Conservation (phyloP, 2,113 vertebrate genomes). For the Thryonomys swinderianus region DNA sequence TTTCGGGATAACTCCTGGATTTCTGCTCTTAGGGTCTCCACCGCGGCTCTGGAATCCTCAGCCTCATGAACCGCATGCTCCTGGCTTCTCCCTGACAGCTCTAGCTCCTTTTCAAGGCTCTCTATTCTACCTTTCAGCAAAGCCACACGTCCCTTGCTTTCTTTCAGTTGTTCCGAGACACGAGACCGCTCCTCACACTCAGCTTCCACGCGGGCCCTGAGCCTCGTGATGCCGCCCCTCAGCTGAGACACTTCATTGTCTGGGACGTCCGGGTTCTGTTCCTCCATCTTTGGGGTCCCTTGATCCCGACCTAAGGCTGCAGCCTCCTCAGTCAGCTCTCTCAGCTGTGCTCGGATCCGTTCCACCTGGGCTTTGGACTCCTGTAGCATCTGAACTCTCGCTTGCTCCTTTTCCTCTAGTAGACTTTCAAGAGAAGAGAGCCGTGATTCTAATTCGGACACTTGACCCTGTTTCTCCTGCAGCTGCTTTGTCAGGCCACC, state of each 20-base stretch:
- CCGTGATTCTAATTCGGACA: conserved; percentile 58
- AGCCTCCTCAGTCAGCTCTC: conserved; percentile 78
- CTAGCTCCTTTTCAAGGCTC: conserved; percentile 86
- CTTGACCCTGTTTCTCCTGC: conserved; percentile 59
- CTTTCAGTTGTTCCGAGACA: conserved; percentile 88
- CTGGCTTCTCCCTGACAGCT: conserved; percentile 62
- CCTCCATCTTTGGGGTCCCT: conserved; percentile 55
- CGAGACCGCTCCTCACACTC: conserved; percentile 90
- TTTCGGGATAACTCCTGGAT: conserved; percentile 47
- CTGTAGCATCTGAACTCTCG: conserved; percentile 68
- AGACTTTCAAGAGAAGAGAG: conserved; percentile 55
- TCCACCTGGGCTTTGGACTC: conserved; percentile 74
- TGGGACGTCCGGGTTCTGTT: conserved; percentile 85
- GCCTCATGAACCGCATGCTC: conserved; percentile 20
- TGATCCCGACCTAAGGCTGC: conserved; percentile 78
- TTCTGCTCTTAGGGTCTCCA: conserved; percentile 16
- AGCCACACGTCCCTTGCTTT: conserved; percentile 85
- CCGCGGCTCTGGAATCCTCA: conserved; percentile 43
- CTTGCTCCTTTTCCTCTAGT: conserved; percentile 81
- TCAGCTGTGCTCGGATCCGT: conserved; percentile 86
- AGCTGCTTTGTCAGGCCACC: conserved; percentile 84
- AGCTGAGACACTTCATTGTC: conserved; percentile 88
- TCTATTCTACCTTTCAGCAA: conserved; percentile 86
- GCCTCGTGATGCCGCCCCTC: conserved; percentile 89
- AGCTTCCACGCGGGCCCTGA: conserved; percentile 90